Evolutionary conservation across 2,797 vertebrate species (phyloP), one percentile per base, ranked within the genome.

Genomic region (Squalus acanthias): DNA sequence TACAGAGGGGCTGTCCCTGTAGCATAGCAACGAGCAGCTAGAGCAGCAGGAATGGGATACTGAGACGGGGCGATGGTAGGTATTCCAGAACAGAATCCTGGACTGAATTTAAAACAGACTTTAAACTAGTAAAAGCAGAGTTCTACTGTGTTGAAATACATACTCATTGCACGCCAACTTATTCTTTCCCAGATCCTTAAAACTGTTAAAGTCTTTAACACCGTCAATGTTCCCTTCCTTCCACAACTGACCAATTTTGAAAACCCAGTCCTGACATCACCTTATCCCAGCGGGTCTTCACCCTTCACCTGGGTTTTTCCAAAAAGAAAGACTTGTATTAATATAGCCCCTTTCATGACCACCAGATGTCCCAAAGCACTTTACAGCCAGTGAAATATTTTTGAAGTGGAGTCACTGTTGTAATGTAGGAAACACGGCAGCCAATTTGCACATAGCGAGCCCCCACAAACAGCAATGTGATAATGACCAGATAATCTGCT

Each of bases 1-100:
- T 93, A 69, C 91, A 67, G n/a, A 93, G 91, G 91, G 91, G 91
- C 22, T 22, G 63, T 67, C 91, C 39, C n/a, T 65, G 91, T 93
- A 69, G 6, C 91, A 93, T 93, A 93, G 91, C 65, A 93, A 93
- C 65, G 33, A 26, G 63, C 65, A 93, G 91, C 24, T 93, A 93
- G 65, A n/a, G 0, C n/a, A 69, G 65, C 65, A 93, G 91, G 91
- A 93, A 93, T 93, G 65, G n/a, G 89, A 93, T 7, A 24, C 82
- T 50, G 6, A 24, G 65, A 69, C n/a, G 46, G 15, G 22, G n/a
- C n/a, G 10, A 69, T 93, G 10, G 91, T 69, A 22, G n/a, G 17
- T 12, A 24, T 50, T 93, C 65, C 91, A 46, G 63, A 46, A 93
- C 91, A 93, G 91, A 69, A 93, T 69, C 65, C 91, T 46, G 65